Percentiles rank a stretch among this genome's conserved stretches.
These are phyloP conservation scores for Pseudotriccus pelzelni DNA, from an alignment of 2,797 vertebrate genomes.

Conservation along the genomic window DNA sequence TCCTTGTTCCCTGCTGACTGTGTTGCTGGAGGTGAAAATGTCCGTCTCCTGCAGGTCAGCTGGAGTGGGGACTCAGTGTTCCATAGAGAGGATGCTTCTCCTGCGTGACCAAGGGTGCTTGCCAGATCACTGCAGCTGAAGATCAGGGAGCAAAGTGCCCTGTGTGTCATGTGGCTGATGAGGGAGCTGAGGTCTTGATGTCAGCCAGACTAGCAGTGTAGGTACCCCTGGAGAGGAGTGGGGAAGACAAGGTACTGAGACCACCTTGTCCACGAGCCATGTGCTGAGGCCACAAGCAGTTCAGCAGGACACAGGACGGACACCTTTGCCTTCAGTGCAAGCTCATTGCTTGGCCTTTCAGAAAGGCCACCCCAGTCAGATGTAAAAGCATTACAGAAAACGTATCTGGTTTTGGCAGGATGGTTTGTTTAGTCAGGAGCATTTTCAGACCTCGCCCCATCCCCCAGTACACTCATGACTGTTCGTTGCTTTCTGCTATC, in stretches of 20 bases:
- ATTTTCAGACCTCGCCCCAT: background rate
- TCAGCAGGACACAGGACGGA: background rate
- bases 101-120: background rate
- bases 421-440: background rate
- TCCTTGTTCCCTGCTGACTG: background rate
- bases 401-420: background rate
- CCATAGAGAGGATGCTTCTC: background rate
- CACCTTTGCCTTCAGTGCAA: background rate
- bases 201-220: background rate
- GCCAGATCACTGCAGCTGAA: background rate
- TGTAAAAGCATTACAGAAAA: background rate
- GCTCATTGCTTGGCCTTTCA: rapidly evolving
- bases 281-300: background rate
- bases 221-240: rapidly evolving
- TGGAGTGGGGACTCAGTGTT: background rate
- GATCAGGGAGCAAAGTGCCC: background rate
- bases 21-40: background rate
- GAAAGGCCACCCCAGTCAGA: background rate
- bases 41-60: background rate
- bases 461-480: background rate
- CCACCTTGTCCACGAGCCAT: background rate
- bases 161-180: background rate
- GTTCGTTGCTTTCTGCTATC: background rate
- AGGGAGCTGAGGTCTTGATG: background rate
- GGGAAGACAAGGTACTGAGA: background rate